phyloP scores from a whole-genome alignment of 2,888 invertebrate genomes.

The Mythimna loreyi region DNA sequence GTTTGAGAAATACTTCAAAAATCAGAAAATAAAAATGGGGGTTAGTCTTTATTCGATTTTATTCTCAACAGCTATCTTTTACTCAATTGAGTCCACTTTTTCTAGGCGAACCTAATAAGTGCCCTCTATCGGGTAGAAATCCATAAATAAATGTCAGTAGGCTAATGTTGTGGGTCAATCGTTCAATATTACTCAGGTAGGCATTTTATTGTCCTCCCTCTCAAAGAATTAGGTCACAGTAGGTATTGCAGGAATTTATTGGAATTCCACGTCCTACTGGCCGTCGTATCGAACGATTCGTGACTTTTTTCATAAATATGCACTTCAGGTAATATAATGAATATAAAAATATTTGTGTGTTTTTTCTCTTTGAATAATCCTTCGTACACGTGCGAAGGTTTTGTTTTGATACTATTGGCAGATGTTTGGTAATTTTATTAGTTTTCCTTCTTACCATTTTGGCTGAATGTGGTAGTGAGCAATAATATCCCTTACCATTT shows the following conservation, averaged over 20 bases:
- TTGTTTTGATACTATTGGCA: background rate
- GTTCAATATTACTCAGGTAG: conserved; percentile 36
- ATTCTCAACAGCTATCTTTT: background rate
- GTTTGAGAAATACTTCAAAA: too few relatives aligned
- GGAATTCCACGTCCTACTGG: conserved; percentile 55
- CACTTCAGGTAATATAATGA: conserved; percentile 14
- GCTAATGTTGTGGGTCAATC: conserved; percentile 41
- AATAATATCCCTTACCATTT: too few relatives aligned
- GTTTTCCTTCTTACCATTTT: background rate
- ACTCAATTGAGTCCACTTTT: background rate
- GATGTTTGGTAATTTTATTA: background rate
- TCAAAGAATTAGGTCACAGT: conserved; percentile 48
- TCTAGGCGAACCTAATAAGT: background rate
- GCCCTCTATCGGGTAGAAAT: conserved; percentile 1
- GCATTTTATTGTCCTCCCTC: conserved; percentile 53
- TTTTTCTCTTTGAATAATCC: background rate
- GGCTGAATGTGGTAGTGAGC: background rate
- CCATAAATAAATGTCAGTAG: conserved; percentile 40
- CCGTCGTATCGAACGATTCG: conserved; percentile 50
- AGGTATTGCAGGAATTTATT: conserved; percentile 63
- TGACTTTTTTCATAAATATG: conserved; percentile 46
- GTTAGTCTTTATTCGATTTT: background rate
- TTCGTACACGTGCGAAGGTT: background rate
- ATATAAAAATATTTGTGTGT: conserved; percentile 10
- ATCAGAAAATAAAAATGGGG: too few relatives aligned